Percentiles rank a stretch among this genome's conserved stretches.
These are phyloP conservation scores for Diprion similis DNA, from an alignment of 1,140 invertebrate genomes.

Conservation along the genomic window DNA sequence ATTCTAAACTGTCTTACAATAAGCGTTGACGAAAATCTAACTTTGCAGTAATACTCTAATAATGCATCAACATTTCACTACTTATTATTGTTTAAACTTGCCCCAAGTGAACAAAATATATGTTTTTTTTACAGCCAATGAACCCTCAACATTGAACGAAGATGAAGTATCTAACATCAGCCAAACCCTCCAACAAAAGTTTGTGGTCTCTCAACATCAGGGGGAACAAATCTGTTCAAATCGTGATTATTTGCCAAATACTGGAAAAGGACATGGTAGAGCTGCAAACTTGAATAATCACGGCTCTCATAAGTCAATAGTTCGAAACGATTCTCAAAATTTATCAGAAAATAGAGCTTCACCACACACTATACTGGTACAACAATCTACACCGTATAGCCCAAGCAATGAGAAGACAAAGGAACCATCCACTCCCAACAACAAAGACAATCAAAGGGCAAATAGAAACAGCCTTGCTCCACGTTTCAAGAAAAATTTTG, in stretches of 20 bases:
- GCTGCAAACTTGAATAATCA: not conserved
- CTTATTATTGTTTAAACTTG: too few species aligned
- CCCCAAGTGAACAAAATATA: not conserved
- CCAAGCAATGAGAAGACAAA: slow-evolving; percentile 12
- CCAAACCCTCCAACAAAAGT: not conserved
- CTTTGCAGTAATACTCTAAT: too few species aligned
- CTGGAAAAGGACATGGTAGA: not conserved
- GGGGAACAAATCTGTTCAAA: not conserved
- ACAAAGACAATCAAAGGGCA: slow-evolving; percentile 25
- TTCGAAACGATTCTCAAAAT: not conserved
- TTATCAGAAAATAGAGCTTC: not conserved
- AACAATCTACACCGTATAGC: not conserved
- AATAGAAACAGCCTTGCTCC: slow-evolving; percentile 34
- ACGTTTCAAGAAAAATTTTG: slow-evolving; percentile 41
- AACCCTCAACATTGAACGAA: not conserved
- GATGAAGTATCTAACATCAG: not conserved
- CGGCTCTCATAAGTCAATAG: not conserved
- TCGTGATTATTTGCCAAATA: not conserved
- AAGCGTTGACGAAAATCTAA: too few species aligned
- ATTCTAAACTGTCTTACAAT: not conserved
- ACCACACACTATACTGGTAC: not conserved
- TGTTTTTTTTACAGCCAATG: not conserved
- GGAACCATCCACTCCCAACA: slow-evolving; percentile 10
- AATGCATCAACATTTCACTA: too few species aligned
- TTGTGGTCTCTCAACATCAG: not conserved